Evolutionary conservation across 2,797 vertebrate species (phyloP).

Genomic region (Orientallactaga sibirica): DNA sequence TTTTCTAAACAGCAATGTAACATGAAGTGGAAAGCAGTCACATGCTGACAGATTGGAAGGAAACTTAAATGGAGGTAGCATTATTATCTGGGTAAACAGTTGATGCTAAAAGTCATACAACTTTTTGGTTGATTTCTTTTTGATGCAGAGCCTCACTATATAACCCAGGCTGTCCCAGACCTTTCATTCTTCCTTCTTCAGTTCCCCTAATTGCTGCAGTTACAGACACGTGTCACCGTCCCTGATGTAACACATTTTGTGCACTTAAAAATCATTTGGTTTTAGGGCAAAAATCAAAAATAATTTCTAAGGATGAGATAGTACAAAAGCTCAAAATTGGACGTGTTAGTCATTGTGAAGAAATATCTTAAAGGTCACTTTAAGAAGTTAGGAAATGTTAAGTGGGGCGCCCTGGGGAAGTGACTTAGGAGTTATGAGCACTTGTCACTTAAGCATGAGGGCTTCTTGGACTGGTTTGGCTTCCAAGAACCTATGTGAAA

Average conservation of each 20-base stretch:
- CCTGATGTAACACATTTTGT: background rate
- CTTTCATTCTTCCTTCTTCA: background rate
- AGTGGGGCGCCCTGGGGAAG: no score
- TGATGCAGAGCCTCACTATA: background rate
- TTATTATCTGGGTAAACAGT: background rate
- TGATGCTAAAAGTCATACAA: background rate
- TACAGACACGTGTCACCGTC: no score
- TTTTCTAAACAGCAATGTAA: background rate
- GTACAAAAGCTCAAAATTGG: background rate
- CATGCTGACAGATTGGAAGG: background rate
- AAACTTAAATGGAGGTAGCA: background rate
- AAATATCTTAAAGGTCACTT: constrained; percentile 12
- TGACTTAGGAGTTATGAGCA: no score
- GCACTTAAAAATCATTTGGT: constrained; percentile 28
- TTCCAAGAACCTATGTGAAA: no score
- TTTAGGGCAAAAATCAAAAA: background rate
- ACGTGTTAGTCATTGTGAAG: background rate
- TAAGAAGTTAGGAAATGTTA: background rate
- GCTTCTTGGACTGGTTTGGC: no score
- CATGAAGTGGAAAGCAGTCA: background rate
- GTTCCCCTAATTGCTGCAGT: background rate
- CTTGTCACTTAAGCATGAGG: no score
- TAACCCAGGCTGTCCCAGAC: background rate
- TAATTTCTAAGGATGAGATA: background rate
- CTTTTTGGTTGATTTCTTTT: background rate